Conservation (phyloP, 2,113 vertebrate genomes). For the Bungarus multicinctus region DNA sequence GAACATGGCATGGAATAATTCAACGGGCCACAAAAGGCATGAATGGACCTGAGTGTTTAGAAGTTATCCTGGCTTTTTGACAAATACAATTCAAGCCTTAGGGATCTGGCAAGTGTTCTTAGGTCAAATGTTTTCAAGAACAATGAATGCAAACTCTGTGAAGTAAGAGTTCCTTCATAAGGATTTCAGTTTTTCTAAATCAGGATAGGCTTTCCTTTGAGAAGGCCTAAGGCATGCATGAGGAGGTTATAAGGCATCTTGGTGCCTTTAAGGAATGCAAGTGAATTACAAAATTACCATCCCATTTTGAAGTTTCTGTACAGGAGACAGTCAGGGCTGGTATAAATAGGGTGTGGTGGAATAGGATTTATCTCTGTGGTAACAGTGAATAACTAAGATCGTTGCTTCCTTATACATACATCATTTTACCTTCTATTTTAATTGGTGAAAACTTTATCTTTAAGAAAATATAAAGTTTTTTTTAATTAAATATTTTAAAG, state of each 20-base stretch:
- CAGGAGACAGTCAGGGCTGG: slow-evolving; percentile 17
- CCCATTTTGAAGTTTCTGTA: slow-evolving; percentile 40
- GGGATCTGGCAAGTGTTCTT: background rate
- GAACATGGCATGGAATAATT: background rate
- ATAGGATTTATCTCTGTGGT: slow-evolving; percentile 40
- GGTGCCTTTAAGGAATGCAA: slow-evolving; percentile 30
- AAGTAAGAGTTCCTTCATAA: background rate
- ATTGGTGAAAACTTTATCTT: background rate
- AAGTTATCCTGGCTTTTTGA: background rate
- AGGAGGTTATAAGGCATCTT: slow-evolving; percentile 33
- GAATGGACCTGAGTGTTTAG: background rate
- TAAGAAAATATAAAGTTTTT: background rate
- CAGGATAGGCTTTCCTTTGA: background rate
- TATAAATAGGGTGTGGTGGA: slow-evolving; percentile 54
- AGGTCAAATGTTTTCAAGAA: background rate
- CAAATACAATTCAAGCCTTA: background rate
- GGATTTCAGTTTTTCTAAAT: background rate
- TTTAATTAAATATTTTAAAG: background rate
- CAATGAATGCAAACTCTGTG: background rate
- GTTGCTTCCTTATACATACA: slow-evolving; percentile 7
- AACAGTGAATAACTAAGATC: slow-evolving; percentile 40
- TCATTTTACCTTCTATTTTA: background rate
- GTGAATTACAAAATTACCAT: slow-evolving; percentile 34
- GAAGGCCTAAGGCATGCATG: slow-evolving; percentile 11
- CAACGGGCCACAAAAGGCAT: background rate